A percentile compares a stretch with the other conserved stretches of the same genome.
These are phyloP conservation scores for Mya arenaria DNA, from an alignment of 1,140 invertebrate species.

Conservation along the genomic window DNA sequence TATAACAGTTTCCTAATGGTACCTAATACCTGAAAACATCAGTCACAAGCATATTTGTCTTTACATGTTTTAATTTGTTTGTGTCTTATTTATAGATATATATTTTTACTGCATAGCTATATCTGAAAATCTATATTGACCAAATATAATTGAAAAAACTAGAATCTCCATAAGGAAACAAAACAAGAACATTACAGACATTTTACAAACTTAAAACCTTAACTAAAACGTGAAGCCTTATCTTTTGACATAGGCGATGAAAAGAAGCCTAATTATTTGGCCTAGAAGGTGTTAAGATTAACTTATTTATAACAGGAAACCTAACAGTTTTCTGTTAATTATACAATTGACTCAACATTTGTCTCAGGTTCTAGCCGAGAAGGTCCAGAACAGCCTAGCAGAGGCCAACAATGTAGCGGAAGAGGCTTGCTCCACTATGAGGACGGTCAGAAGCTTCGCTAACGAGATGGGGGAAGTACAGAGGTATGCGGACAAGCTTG, in stretches of 20 bases:
- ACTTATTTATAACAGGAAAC: not conserved
- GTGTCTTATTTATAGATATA: not conserved
- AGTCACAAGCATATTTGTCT: not conserved
- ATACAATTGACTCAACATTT: not conserved
- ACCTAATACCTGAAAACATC: not conserved
- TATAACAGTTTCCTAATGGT: not conserved
- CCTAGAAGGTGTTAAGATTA: not conserved
- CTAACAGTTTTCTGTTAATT: not conserved
- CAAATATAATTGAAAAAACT: too few relatives aligned
- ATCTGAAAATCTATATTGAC: too few relatives aligned
- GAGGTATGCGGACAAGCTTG: constrained; percentile 50
- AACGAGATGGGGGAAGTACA: constrained; percentile 65
- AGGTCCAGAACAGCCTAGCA: constrained; percentile 80
- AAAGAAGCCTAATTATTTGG: not conserved
- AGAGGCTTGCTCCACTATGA: constrained; percentile 70
- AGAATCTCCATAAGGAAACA: too few relatives aligned
- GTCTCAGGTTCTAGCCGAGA: constrained; percentile 74
- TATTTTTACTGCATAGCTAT: not conserved
- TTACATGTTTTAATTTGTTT: not conserved
- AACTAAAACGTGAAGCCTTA: not conserved
- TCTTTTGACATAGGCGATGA: not conserved
- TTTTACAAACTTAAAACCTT: not conserved
- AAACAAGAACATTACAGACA: not conserved
- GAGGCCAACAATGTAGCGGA: constrained; percentile 81
- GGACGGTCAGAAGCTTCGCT: constrained; percentile 76